Conservation (phyloP, 2,888 invertebrate genomes). For the Brenthis ino region DNA sequence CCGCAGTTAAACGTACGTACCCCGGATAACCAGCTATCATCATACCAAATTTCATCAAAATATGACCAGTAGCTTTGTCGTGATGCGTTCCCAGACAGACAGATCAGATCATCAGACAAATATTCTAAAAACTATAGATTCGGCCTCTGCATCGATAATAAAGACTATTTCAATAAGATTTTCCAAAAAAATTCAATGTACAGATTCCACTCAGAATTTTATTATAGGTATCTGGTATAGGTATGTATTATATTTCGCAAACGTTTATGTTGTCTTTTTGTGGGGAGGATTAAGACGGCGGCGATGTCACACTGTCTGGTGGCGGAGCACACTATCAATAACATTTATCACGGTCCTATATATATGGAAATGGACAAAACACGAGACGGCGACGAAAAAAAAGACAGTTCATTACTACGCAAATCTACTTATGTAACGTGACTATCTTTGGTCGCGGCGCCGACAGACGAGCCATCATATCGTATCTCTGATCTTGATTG, state of each 20-base stretch:
- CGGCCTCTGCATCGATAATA: too few relatives aligned
- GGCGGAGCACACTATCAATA: slow-evolving; percentile 33
- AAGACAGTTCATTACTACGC: slow-evolving; percentile 67
- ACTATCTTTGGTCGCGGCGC: slow-evolving; percentile 51
- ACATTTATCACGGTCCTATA: slow-evolving; percentile 37
- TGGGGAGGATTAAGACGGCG: slow-evolving; percentile 30
- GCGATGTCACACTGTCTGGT: slow-evolving; percentile 22
- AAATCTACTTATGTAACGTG: slow-evolving; percentile 67
- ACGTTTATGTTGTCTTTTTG: slow-evolving; percentile 8
- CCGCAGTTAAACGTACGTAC: too few relatives aligned
- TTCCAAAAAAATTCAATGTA: too few relatives aligned
- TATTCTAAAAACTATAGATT: too few relatives aligned
- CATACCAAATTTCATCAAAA: too few relatives aligned
- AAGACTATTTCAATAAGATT: too few relatives aligned
- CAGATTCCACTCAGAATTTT: too few relatives aligned
- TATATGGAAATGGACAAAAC: slow-evolving; percentile 18
- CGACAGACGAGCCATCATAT: slow-evolving; percentile 67
- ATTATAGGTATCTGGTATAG: too few relatives aligned
- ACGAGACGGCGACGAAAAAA: slow-evolving; percentile 40
- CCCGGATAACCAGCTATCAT: too few relatives aligned
- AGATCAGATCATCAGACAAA: too few relatives aligned
- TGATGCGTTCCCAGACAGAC: too few relatives aligned
- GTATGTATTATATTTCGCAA: slow-evolving; percentile 13
- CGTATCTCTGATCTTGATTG: slow-evolving; percentile 75
- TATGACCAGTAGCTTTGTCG: too few relatives aligned